Percentiles rank a stretch among this genome's conserved stretches.
Evolutionary conservation across 2,113 vertebrate species (phyloP).

Genomic region (Albula glossodonta): DNA sequence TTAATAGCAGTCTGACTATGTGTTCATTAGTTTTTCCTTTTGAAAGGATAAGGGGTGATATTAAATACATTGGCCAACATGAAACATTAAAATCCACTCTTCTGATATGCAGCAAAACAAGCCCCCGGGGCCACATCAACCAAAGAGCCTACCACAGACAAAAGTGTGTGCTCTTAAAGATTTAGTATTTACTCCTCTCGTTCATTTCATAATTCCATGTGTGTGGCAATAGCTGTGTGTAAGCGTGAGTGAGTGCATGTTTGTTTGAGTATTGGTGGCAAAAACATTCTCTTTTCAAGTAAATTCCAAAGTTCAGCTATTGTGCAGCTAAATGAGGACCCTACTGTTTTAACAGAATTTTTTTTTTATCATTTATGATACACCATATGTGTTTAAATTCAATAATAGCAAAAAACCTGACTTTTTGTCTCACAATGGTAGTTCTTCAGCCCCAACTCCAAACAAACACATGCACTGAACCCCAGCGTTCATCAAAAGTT

Average conservation of each 20-base stretch:
- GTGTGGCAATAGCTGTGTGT: too few relatives aligned
- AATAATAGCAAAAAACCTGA: too few relatives aligned
- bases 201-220: background rate
- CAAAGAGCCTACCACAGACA: constrained; percentile 49
- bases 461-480: too few relatives aligned
- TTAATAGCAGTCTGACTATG: constrained; percentile 48
- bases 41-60: constrained; percentile 68
- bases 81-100: constrained; percentile 64
- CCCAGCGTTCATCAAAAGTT: too few relatives aligned
- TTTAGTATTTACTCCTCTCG: constrained; percentile 57
- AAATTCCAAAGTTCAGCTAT: background rate
- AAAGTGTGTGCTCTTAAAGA: constrained; percentile 57
- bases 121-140: constrained; percentile 56
- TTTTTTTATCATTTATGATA: too few relatives aligned
- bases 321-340: background rate
- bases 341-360: background rate
- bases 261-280: background rate
- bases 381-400: too few relatives aligned
- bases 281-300: background rate
- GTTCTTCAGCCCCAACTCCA: too few relatives aligned
- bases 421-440: too few relatives aligned
- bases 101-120: constrained; percentile 68
- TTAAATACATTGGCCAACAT: constrained; percentile 68
- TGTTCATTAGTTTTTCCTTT: constrained; percentile 71
- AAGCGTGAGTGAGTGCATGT: too few relatives aligned